Conservation (phyloP, 2,113 vertebrate species). For the Donacobius atricapilla region DNA sequence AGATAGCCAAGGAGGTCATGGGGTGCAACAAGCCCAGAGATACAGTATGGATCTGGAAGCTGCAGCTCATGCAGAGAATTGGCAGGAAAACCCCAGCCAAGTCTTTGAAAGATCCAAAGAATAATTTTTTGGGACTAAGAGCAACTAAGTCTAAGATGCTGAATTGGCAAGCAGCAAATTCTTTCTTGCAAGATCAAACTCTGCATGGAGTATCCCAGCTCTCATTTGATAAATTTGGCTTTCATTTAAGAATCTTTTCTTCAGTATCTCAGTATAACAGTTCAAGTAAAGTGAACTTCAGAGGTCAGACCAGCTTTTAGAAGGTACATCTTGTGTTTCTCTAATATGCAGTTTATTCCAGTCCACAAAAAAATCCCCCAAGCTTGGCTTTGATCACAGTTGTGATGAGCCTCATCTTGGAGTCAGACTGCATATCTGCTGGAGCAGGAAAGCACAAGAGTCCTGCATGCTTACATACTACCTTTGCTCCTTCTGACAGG, state of each 20-base stretch:
- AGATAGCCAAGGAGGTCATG: not conserved
- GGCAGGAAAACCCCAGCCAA: not conserved
- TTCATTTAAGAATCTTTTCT: not conserved
- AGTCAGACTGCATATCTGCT: not conserved
- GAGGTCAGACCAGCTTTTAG: not conserved
- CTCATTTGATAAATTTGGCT: not conserved
- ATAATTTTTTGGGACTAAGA: not conserved
- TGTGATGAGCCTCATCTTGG: not conserved
- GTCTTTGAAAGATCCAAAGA: not conserved
- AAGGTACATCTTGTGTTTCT: not conserved
- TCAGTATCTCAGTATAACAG: not conserved
- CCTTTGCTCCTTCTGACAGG: not conserved
- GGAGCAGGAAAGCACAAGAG: not conserved
- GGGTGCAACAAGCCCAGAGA: not conserved
- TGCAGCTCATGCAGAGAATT: not conserved
- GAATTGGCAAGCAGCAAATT: not conserved
- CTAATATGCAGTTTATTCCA: not conserved
- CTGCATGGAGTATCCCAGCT: not conserved
- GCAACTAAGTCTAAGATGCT: not conserved
- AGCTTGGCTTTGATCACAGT: not conserved
- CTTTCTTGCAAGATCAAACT: not conserved
- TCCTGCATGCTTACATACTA: not conserved
- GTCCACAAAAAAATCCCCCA: not conserved
- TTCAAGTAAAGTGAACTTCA: not conserved
- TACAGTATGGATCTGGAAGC: not conserved